phyloP scores from a whole-genome alignment of 2,888 invertebrate species.

The Strigamia transsilvanica region DNA sequence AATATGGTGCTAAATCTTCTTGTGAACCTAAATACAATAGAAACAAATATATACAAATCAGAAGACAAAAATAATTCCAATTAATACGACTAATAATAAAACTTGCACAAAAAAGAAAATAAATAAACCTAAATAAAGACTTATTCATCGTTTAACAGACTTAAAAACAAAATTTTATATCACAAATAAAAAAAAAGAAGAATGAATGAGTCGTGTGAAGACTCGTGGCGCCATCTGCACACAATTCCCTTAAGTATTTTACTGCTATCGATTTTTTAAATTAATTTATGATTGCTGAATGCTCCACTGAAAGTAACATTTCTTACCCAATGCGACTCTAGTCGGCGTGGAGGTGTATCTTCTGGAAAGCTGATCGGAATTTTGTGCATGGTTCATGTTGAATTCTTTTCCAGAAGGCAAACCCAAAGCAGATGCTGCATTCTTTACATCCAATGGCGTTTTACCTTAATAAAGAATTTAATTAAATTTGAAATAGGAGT shows the following conservation, averaged over 20 bases:
- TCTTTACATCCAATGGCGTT: conserved; percentile 50
- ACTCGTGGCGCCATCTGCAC: not conserved
- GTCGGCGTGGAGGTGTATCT: conserved; percentile 53
- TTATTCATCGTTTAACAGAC: too few relatives aligned
- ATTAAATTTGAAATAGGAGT: conserved; percentile 22
- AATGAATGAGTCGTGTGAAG: not conserved
- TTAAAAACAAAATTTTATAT: too few relatives aligned
- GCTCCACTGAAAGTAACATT: not conserved
- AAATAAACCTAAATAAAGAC: too few relatives aligned
- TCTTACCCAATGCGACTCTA: conserved; percentile 52
- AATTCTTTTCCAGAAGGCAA: conserved; percentile 51
- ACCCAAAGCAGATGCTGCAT: conserved; percentile 23
- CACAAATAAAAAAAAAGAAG: not conserved
- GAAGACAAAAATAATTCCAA: too few relatives aligned
- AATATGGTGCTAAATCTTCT: conserved; percentile 53
- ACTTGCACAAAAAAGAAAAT: too few relatives aligned
- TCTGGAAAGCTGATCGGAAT: conserved; percentile 53
- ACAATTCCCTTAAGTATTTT: not conserved
- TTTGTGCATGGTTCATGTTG: conserved; percentile 30
- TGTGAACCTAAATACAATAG: conserved; percentile 51
- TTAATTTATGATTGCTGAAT: not conserved
- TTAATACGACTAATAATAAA: too few relatives aligned
- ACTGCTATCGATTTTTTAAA: not conserved
- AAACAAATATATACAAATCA: not conserved
- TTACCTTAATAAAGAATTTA: conserved; percentile 47